Evolutionary conservation across 2,888 invertebrate species (phyloP).

Genomic region (Deilephila porcellus): DNA sequence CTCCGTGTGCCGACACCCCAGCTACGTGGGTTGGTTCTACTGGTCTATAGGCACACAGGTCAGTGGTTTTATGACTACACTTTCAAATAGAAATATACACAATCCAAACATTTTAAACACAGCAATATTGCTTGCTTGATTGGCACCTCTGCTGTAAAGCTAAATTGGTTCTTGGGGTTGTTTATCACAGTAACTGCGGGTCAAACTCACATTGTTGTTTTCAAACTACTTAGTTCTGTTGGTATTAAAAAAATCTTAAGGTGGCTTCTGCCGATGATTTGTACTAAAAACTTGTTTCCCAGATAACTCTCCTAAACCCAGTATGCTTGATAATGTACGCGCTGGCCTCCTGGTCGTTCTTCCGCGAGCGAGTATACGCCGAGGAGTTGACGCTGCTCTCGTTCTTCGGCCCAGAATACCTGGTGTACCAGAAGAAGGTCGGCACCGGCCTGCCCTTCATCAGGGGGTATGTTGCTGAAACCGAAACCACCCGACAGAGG

Average conservation of each 20-base stretch:
- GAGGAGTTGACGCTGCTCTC: slow-evolving; percentile 95
- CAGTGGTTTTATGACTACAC: slow-evolving; percentile 33
- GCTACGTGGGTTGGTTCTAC: slow-evolving; percentile 99
- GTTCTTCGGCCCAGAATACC: slow-evolving; percentile 96
- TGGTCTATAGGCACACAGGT: slow-evolving; percentile 99
- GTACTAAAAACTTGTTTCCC: slow-evolving; percentile 45
- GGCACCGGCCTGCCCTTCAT: slow-evolving; percentile 64
- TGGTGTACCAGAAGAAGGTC: slow-evolving; percentile 93
- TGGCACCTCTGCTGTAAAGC: too few species aligned
- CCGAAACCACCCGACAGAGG: slow-evolving; percentile 45
- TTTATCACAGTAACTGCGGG: too few species aligned
- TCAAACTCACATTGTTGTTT: too few species aligned
- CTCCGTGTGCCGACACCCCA: slow-evolving; percentile 94
- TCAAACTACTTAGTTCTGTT: too few species aligned
- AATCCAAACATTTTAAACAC: too few species aligned
- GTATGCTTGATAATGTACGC: slow-evolving; percentile 92
- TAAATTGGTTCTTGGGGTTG: too few species aligned
- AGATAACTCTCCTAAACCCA: slow-evolving; percentile 95
- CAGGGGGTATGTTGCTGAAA: slow-evolving; percentile 50
- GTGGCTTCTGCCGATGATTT: background rate
- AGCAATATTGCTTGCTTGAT: too few species aligned
- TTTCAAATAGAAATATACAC: background rate
- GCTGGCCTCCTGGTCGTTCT: slow-evolving; percentile 95
- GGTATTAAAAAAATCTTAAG: too few species aligned
- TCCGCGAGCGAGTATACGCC: slow-evolving; percentile 92